Evolutionary conservation across 2,888 invertebrate species (phyloP).

Genomic region (Smittia sp.): DNA sequence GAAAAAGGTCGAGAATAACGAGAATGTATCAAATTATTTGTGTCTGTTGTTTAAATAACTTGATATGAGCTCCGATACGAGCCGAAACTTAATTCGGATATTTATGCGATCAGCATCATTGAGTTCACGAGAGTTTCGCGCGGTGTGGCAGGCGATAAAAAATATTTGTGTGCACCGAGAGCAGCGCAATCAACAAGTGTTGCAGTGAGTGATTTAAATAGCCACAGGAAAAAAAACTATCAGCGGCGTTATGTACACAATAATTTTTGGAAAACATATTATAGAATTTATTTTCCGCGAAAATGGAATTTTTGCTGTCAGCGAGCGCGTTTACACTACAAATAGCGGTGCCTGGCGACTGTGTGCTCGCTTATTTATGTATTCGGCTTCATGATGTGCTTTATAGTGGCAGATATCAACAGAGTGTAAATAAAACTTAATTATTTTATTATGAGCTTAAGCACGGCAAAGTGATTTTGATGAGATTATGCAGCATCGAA

Average conservation of each 20-base stretch:
- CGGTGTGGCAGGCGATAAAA: neutral
- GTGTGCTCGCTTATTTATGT: neutral
- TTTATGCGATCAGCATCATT: neutral
- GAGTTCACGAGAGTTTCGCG: neutral
- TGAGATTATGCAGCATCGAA: neutral
- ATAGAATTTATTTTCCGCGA: constrained; percentile 14
- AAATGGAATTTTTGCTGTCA: neutral
- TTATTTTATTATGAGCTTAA: constrained; percentile 21
- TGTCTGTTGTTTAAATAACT: neutral
- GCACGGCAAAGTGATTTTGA: neutral
- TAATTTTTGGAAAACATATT: constrained; percentile 38
- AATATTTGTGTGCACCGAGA: neutral
- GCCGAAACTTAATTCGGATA: constrained; percentile 7
- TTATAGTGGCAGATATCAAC: constrained; percentile 24
- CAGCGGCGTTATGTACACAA: constrained; percentile 16
- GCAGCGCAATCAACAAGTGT: constrained; percentile 25
- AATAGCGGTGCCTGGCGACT: too few species aligned
- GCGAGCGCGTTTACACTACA: constrained; percentile 25
- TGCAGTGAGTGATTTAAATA: constrained; percentile 31
- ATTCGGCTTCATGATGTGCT: neutral
- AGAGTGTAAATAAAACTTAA: constrained; percentile 38
- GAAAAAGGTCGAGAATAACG: neutral
- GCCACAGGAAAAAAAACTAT: constrained; percentile 39
- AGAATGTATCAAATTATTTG: neutral
- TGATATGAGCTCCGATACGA: neutral